These are phyloP conservation scores for Lasioglossum lativentre DNA, from an alignment of 2,888 invertebrate species.

Conservation along the genomic window DNA sequence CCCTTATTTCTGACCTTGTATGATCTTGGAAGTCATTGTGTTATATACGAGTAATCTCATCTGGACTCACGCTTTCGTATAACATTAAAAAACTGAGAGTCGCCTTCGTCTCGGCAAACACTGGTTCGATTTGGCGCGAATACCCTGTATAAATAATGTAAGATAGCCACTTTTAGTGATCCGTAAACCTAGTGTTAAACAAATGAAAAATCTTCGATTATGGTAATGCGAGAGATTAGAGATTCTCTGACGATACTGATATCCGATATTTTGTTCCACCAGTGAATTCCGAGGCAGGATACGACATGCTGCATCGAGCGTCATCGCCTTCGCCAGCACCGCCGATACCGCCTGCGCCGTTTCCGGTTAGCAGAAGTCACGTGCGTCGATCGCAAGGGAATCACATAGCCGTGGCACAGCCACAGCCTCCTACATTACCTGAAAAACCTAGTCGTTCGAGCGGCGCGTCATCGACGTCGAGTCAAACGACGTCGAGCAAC, in stretches of 20 bases:
- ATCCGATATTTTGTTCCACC: neutral
- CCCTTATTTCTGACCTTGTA: no score
- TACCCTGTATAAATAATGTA: no score
- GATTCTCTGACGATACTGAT: neutral
- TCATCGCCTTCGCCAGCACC: constrained; percentile 80
- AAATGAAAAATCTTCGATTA: neutral
- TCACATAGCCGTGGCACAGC: constrained; percentile 39
- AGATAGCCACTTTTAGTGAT: no score
- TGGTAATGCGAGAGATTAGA: neutral
- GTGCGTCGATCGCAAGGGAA: constrained; percentile 64
- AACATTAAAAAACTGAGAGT: no score
- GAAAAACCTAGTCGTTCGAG: constrained; percentile 74
- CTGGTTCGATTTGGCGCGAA: no score
- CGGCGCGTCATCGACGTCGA: constrained; percentile 36
- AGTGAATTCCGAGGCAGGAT: constrained; percentile 82
- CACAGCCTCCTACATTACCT: constrained; percentile 75
- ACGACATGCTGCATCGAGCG: constrained; percentile 84
- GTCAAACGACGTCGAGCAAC: constrained; percentile 45
- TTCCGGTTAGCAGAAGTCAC: constrained; percentile 73
- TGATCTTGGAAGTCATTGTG: no score
- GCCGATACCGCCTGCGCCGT: constrained; percentile 72
- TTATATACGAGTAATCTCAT: no score
- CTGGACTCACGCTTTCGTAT: no score
- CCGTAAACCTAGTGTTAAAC: no score
- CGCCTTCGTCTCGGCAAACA: no score